These are phyloP conservation scores for Excalfactoria chinensis DNA, from an alignment of 2,113 vertebrate species.

Conservation along the genomic window DNA sequence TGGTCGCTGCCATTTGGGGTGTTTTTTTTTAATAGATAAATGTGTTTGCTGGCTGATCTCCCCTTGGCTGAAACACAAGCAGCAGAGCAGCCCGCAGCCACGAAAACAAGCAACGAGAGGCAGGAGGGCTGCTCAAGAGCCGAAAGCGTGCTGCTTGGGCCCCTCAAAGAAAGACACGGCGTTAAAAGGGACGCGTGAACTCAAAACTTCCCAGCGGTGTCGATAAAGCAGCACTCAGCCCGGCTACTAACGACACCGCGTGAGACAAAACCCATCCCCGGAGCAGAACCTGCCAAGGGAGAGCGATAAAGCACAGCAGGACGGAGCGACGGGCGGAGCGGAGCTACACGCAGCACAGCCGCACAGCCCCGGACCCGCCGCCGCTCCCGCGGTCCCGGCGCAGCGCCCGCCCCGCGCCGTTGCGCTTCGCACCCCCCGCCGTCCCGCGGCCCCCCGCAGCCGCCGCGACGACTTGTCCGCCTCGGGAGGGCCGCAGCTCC, in stretches of 20 bases:
- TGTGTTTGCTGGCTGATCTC: not conserved
- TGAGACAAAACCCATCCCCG: not conserved
- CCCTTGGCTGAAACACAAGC: not conserved
- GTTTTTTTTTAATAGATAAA: constrained; percentile 36
- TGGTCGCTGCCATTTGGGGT: not conserved
- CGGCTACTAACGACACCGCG: not conserved
- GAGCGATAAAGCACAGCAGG: not conserved
- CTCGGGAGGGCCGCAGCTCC: too few relatives aligned
- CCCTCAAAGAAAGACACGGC: not conserved
- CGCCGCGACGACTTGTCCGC: too few relatives aligned
- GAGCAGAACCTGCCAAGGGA: not conserved
- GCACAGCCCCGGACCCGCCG: too few relatives aligned
- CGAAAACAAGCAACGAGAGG: not conserved
- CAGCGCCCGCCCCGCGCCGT: too few relatives aligned
- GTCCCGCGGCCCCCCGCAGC: too few relatives aligned
- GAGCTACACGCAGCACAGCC: too few relatives aligned
- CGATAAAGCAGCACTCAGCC: not conserved
- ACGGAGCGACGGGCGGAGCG: too few relatives aligned
- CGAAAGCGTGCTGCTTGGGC: not conserved
- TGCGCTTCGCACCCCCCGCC: too few relatives aligned
- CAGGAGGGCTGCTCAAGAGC: not conserved
- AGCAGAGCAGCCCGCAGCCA: not conserved
- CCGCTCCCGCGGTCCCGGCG: too few relatives aligned
- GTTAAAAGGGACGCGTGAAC: not conserved
- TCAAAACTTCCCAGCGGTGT: not conserved